phyloP scores from a whole-genome alignment of 2,797 vertebrate species.

The Karalla daura region DNA sequence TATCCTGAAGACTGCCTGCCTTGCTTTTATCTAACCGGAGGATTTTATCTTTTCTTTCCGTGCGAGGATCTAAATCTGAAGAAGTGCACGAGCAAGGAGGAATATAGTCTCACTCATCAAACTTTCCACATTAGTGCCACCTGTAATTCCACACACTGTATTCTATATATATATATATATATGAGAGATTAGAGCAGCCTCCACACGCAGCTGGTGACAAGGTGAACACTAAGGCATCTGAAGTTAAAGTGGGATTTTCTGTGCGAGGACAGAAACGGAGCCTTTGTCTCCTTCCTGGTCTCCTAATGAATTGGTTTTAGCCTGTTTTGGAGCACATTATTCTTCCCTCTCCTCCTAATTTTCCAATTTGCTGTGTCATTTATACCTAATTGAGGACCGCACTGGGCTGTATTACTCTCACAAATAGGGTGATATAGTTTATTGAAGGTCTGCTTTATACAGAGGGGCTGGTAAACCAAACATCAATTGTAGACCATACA shows the following conservation, averaged over 20 bases:
- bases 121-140: background rate
- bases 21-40: background rate
- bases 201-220: slow-evolving; percentile 34
- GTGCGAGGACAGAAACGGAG: slow-evolving; percentile 70
- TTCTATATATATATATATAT: background rate
- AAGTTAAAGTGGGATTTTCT: slow-evolving; percentile 65
- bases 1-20: background rate
- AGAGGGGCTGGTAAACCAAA: slow-evolving; percentile 73
- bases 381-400: slow-evolving; percentile 85
- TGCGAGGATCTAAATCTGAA: background rate
- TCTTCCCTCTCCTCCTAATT: slow-evolving; percentile 86
- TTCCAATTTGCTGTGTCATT: slow-evolving; percentile 90
- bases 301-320: slow-evolving; percentile 88
- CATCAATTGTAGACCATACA: slow-evolving; percentile 70
- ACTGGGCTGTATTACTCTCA: slow-evolving; percentile 82
- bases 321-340: slow-evolving; percentile 86
- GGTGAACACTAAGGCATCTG: slow-evolving; percentile 54
- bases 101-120: background rate
- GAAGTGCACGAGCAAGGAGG: too few species aligned
- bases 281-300: slow-evolving; percentile 71
- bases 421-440: slow-evolving; percentile 85
- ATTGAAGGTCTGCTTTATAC: slow-evolving; percentile 80
- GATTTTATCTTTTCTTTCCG: background rate
- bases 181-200: slow-evolving; percentile 16
- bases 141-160: background rate